These are phyloP conservation scores for Phyllotreta striolata DNA, from an alignment of 2,888 invertebrate genomes.

Conservation along the genomic window DNA sequence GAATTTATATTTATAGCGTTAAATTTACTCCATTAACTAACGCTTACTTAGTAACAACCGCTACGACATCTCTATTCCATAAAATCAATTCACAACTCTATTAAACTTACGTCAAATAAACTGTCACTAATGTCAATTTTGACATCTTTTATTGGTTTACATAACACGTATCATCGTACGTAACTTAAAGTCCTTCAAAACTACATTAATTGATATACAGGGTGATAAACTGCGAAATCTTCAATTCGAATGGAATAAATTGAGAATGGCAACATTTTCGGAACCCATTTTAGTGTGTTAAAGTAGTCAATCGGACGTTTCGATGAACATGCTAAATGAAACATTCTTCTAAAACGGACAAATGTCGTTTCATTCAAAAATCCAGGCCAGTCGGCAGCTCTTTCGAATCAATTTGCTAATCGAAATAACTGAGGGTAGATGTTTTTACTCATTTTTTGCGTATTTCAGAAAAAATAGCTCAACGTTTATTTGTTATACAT, in stretches of 20 bases:
- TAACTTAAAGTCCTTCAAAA: too few relatives aligned
- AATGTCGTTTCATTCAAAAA: conserved; percentile 14
- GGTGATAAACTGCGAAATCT: too few relatives aligned
- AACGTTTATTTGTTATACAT: neutral
- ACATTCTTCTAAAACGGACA: conserved; percentile 24
- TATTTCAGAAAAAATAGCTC: conserved; percentile 14
- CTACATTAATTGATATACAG: too few relatives aligned
- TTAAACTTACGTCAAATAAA: too few relatives aligned
- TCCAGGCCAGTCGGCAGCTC: conserved; percentile 15
- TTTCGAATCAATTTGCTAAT: neutral
- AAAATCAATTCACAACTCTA: too few relatives aligned
- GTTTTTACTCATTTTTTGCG: neutral
- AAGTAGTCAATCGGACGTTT: conserved; percentile 16
- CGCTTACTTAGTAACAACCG: too few relatives aligned
- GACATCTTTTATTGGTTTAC: too few relatives aligned
- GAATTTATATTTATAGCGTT: too few relatives aligned
- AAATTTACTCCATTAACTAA: too few relatives aligned
- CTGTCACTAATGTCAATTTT: too few relatives aligned
- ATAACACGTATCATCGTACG: too few relatives aligned
- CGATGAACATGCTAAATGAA: conserved; percentile 30
- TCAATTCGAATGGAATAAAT: neutral
- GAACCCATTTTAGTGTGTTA: conserved; percentile 3
- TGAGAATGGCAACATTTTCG: conserved; percentile 11
- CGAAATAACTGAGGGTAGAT: conserved; percentile 2
- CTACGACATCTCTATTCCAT: too few relatives aligned